Conservation (phyloP, 2,113 vertebrate species). For the Dolichotis patagonum region DNA sequence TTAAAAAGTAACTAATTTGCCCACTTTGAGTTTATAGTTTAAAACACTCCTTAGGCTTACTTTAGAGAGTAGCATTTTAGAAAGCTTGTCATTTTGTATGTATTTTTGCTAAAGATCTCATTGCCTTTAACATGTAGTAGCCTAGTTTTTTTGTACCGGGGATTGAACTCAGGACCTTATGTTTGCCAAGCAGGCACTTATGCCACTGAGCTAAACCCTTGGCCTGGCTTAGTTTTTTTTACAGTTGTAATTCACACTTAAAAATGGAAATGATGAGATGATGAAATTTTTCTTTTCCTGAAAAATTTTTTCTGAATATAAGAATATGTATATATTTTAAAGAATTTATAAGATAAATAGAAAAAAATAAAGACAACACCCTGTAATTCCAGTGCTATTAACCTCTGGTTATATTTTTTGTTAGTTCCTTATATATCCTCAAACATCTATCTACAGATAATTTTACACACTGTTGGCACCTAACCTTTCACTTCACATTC, state of each 20-base stretch:
- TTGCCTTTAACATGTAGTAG: not conserved
- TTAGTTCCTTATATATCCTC: not conserved
- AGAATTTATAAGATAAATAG: not conserved
- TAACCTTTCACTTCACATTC: not conserved
- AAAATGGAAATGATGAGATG: not conserved
- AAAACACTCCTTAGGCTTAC: not conserved
- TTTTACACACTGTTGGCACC: not conserved
- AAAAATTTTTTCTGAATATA: not conserved
- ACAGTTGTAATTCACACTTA: not conserved
- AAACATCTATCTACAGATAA: not conserved
- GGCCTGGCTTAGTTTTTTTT: too few relatives aligned
- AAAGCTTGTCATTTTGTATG: not conserved
- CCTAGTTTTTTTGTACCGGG: slow-evolving; percentile 11
- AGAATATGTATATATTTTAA: not conserved
- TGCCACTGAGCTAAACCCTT: too few relatives aligned
- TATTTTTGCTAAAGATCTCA: not conserved
- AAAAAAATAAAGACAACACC: not conserved
- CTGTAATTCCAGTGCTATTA: not conserved
- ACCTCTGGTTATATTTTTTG: not conserved
- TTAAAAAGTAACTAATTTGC: not conserved
- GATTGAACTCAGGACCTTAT: too few relatives aligned
- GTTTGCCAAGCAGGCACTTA: too few relatives aligned
- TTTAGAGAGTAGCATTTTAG: not conserved
- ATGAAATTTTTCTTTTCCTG: not conserved
- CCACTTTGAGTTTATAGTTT: not conserved